phyloP scores from a whole-genome alignment of 2,113 vertebrate genomes.

The Danionella cerebrum region DNA sequence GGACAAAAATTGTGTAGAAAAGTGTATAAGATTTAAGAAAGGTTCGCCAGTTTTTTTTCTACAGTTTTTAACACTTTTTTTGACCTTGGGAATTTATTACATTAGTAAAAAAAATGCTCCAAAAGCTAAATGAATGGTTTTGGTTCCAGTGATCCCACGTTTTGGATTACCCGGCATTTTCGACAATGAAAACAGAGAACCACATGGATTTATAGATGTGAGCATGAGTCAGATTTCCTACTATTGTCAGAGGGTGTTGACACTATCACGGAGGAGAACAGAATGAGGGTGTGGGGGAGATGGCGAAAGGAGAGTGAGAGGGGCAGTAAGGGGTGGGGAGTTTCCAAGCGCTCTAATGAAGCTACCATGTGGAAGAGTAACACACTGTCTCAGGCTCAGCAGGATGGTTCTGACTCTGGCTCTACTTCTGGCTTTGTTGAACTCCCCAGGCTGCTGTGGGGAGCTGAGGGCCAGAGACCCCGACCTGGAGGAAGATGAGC shows the following conservation, averaged over 20 bases:
- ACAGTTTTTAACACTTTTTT: too few species aligned
- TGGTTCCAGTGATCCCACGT: too few species aligned
- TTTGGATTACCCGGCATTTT: too few species aligned
- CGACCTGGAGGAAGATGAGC: slow-evolving; percentile 17
- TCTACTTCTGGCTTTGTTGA: slow-evolving; percentile 11
- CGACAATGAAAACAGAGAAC: not conserved
- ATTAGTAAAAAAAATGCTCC: too few species aligned
- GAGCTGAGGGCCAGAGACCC: slow-evolving; percentile 24
- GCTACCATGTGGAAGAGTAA: not conserved
- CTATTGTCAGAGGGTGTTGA: slow-evolving; percentile 27
- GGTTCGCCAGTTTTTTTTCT: too few species aligned
- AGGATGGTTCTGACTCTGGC: slow-evolving; percentile 21
- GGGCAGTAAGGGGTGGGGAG: not conserved
- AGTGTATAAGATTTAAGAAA: too few species aligned
- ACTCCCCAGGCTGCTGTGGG: slow-evolving; percentile 11
- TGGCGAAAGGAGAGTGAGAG: not conserved
- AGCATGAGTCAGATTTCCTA: slow-evolving; percentile 12
- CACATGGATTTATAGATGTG: slow-evolving; percentile 7
- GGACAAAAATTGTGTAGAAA: too few species aligned
- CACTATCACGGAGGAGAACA: slow-evolving; percentile 12
- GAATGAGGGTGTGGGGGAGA: slow-evolving; percentile 9
- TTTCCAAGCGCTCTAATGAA: slow-evolving; percentile 7
- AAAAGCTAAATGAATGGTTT: too few species aligned
- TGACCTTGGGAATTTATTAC: too few species aligned
- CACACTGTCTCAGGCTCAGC: not conserved